Evolutionary conservation across 2,113 vertebrate genomes (phyloP).

Genomic region (Callospermophilus lateralis): DNA sequence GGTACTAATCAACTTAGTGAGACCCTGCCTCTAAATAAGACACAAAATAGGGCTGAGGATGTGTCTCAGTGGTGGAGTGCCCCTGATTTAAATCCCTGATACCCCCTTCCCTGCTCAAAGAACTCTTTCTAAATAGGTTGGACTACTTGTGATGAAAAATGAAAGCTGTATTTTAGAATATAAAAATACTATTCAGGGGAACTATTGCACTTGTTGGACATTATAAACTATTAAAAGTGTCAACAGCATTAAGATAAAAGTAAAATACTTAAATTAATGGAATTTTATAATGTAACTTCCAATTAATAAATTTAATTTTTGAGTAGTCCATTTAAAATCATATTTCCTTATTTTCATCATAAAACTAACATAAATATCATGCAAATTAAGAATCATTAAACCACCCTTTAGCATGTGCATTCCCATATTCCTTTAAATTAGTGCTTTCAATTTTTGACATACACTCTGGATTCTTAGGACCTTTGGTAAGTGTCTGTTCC

Average conservation of each 20-base stretch:
- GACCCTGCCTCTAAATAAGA: too few species aligned
- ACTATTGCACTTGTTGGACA: not conserved
- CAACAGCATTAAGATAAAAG: not conserved
- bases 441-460: not conserved
- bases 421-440: not conserved
- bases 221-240: not conserved
- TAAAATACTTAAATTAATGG: not conserved
- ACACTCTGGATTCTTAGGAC: not conserved
- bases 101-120: too few species aligned
- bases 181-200: not conserved
- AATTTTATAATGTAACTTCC: not conserved
- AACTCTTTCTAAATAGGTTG: not conserved
- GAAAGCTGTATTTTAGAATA: constrained; percentile 12
- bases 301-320: constrained; percentile 23
- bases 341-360: not conserved
- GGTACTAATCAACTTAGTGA: too few species aligned
- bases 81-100: too few species aligned
- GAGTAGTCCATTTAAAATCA: not conserved
- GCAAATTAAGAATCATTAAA: constrained; percentile 37
- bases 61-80: too few species aligned
- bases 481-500: not conserved
- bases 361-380: not conserved
- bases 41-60: too few species aligned
- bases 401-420: not conserved
- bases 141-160: not conserved